A percentile compares a stretch with the other conserved stretches of the same genome.
Conservation (phyloP, 2,113 vertebrate species). For the Notothenia rossii region DNA sequence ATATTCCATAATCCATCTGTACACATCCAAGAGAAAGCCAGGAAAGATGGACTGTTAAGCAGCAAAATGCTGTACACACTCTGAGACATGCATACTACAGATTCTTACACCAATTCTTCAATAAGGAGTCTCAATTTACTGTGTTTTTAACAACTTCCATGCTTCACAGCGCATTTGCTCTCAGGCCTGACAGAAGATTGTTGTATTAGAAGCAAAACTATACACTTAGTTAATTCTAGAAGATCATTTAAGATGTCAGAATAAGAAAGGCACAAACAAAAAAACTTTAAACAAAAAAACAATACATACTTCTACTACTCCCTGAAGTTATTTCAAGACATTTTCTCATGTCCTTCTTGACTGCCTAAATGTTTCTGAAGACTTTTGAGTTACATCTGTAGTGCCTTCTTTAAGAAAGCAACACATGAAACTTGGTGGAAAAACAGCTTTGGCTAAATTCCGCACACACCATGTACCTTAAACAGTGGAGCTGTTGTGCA, state of each 20-base stretch:
- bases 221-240: neutral
- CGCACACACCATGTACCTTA: neutral
- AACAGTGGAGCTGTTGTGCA: constrained; percentile 26
- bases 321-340: too few species aligned
- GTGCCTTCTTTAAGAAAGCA: neutral
- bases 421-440: neutral
- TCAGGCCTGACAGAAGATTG: neutral
- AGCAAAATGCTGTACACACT: neutral
- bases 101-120: too few species aligned
- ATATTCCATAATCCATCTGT: neutral
- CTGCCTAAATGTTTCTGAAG: neutral
- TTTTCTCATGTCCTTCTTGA: neutral
- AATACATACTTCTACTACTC: too few species aligned
- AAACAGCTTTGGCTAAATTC: neutral
- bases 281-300: too few species aligned
- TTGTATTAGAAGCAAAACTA: neutral
- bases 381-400: neutral
- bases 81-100: neutral
- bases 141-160: neutral
- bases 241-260: neutral
- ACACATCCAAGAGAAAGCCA: neutral
- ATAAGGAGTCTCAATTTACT: too few species aligned
- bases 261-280: too few species aligned
- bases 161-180: neutral
- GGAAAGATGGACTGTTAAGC: neutral